Percentiles rank a stretch among this genome's conserved stretches.
phyloP scores from a whole-genome alignment of 2,888 invertebrate species.

The Onchidella celtica region DNA sequence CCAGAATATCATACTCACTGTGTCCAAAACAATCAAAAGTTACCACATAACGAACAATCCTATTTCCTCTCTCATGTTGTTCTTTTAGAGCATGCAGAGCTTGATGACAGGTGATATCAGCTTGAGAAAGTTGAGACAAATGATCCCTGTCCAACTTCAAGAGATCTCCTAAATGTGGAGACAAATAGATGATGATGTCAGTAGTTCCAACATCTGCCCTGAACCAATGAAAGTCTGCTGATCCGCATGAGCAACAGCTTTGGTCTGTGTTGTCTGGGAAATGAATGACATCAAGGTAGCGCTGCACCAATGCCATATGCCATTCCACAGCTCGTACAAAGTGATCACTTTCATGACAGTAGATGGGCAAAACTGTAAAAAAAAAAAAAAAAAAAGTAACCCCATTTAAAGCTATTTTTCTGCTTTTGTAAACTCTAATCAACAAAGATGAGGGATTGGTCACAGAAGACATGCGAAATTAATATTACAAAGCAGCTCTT shows the following conservation, averaged over 20 bases:
- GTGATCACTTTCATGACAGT: constrained; percentile 22
- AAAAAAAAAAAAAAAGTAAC: background rate
- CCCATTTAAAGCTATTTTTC: too few relatives aligned
- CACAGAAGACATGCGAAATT: too few relatives aligned
- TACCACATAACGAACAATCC: background rate
- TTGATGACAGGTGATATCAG: constrained; percentile 17
- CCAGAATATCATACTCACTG: background rate
- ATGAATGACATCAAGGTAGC: background rate
- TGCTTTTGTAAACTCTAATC: too few relatives aligned
- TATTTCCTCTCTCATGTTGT: background rate
- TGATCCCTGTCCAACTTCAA: background rate
- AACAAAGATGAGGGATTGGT: too few relatives aligned
- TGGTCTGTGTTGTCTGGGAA: background rate
- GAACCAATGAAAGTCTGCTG: background rate
- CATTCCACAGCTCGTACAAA: constrained; percentile 23
- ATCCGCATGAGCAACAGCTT: background rate
- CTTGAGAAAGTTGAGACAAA: background rate
- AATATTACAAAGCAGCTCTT: too few relatives aligned
- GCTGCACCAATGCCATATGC: constrained; percentile 13
- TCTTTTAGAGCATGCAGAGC: constrained; percentile 1
- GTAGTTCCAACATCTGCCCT: background rate
- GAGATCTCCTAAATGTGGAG: constrained; percentile 19
- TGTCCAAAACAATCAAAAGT: constrained; percentile 34
- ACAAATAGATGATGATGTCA: constrained; percentile 33
- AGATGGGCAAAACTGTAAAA: constrained; percentile 14